phyloP scores from a whole-genome alignment of 2,888 invertebrate genomes.

The Mactromeris polynyma region DNA sequence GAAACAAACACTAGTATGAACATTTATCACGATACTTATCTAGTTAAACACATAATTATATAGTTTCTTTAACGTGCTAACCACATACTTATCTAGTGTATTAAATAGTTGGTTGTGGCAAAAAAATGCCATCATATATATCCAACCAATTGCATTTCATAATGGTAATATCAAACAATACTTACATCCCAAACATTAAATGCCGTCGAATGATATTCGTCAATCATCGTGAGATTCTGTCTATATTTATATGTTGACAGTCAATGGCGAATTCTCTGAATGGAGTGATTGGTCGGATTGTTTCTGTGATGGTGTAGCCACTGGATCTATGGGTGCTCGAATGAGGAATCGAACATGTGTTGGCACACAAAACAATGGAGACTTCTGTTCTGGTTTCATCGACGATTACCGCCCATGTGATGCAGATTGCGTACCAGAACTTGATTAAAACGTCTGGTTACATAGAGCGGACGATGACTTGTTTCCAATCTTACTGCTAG shows the following conservation, averaged over 20 bases:
- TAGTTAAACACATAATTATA: no score
- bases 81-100: no score
- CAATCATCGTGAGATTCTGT: neutral
- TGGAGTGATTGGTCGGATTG: constrained; percentile 60
- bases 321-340: constrained; percentile 29
- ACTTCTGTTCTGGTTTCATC: constrained; percentile 12
- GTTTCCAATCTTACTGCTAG: no score
- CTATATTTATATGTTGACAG: constrained; percentile 22
- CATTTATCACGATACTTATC: no score
- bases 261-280: constrained; percentile 29
- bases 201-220: neutral
- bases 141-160: no score
- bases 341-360: constrained; percentile 29
- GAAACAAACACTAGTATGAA: no score
- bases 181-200: no score
- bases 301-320: constrained; percentile 48
- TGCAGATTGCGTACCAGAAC: constrained; percentile 26
- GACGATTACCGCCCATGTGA: constrained; percentile 13
- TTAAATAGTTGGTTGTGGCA: no score
- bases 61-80: no score
- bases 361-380: constrained; percentile 22
- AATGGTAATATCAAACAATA: no score
- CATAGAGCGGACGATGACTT: no score
- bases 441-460: neutral
- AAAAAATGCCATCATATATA: no score